A percentile compares a stretch with the other conserved stretches of the same genome.
These are phyloP conservation scores for Bellardia pandia DNA, from an alignment of 2,888 invertebrate species.

Conservation along the genomic window DNA sequence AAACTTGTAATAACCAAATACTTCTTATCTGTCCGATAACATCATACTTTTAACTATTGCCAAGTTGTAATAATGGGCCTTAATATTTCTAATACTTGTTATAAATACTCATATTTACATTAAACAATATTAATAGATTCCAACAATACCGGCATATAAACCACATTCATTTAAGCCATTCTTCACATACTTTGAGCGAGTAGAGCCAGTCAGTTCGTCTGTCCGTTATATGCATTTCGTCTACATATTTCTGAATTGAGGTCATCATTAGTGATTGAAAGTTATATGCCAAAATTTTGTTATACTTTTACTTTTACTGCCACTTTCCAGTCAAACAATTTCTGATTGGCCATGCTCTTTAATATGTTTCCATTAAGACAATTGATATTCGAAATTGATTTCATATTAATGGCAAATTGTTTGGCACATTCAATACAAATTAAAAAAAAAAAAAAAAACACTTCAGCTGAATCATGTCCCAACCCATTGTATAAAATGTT, in stretches of 20 bases:
- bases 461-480: neutral
- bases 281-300: neutral
- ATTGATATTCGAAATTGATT: neutral
- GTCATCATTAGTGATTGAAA: slow-evolving; percentile 20
- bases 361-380: neutral
- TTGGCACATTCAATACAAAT: neutral
- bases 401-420: slow-evolving; percentile 5
- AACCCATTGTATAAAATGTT: neutral
- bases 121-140: neutral
- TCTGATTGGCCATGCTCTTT: slow-evolving; percentile 6
- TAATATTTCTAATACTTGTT: neutral
- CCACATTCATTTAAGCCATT: too few species aligned
- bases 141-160: neutral
- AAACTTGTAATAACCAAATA: too few species aligned
- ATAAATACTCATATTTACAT: neutral
- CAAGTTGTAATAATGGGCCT: too few species aligned
- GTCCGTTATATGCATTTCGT: neutral
- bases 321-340: neutral
- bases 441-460: too few species aligned
- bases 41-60: too few species aligned
- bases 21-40: too few species aligned
- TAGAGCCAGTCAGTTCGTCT: neutral
- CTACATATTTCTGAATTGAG: slow-evolving; percentile 1
- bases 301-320: slow-evolving; percentile 17
- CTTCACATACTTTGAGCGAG: neutral